Conservation (phyloP, 2,888 invertebrate genomes). For the Crocallis elinguaria region DNA sequence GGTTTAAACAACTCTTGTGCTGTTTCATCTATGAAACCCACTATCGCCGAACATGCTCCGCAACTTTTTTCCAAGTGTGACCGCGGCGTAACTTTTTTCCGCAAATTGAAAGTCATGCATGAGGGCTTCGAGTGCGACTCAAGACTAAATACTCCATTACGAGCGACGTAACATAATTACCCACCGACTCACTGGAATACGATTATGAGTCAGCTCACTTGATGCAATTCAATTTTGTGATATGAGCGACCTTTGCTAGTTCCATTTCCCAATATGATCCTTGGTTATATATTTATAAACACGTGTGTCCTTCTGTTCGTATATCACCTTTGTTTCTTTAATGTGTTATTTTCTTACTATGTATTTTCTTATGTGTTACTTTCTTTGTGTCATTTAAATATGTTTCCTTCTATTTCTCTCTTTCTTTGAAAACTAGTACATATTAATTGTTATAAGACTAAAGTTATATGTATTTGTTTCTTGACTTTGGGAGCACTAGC, state of each 20-base stretch:
- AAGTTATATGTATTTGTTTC: too few relatives aligned
- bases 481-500: too few relatives aligned
- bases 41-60: not conserved
- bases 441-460: too few relatives aligned
- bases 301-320: too few relatives aligned
- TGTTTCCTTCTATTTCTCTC: too few relatives aligned
- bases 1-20: too few relatives aligned
- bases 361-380: too few relatives aligned
- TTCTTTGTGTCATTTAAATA: too few relatives aligned
- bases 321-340: too few relatives aligned
- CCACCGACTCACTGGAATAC: constrained; percentile 13
- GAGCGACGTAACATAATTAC: constrained; percentile 25
- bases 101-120: constrained; percentile 73
- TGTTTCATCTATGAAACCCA: too few relatives aligned
- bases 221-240: constrained; percentile 5
- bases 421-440: too few relatives aligned
- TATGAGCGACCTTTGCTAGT: not conserved
- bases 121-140: constrained; percentile 51
- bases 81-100: constrained; percentile 46
- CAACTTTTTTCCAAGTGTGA: constrained; percentile 7
- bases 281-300: not conserved
- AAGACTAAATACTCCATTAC: constrained; percentile 39
- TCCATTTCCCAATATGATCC: not conserved
- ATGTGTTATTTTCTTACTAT: too few relatives aligned
- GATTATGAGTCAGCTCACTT: constrained; percentile 15